Base-by-base conservation (phyloP, 1,140 invertebrate genomes). In the Polypedilum vanderplanki region DNA sequence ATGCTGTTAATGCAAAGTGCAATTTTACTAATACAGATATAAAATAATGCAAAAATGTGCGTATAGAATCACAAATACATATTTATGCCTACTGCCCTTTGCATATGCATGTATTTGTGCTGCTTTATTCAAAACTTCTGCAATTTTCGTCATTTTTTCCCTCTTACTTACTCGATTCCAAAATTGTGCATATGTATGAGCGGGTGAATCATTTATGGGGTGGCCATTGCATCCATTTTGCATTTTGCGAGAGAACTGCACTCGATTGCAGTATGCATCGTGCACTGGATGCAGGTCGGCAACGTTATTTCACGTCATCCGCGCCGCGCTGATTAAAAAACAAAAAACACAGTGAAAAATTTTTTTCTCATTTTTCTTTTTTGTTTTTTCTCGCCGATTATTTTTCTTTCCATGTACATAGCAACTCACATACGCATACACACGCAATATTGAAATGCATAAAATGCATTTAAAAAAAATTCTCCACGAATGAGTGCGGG, bases 251-350 rank as follows among this genome's bases (percentile, higher is more conserved):
- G 12, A 57, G 15, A 57, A 57, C 12, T 57, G 46, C 46, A 57
- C 46, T n/a, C 12, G n/a, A 57, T 8, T 70, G 65, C 65, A 70
- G 65, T 70, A 18, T 70, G 65, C 65, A 70, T 70, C 65, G 65
- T 70, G 65, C 65, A 70, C 65, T 70, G 65, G 65, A 70, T 70
- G 65, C 65, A 70, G 17, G 65, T 70, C 20, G 17, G 20, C 65
- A 22, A 33, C 1, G 24, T 33, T 33, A 33, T 70, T 10, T 18
- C 17, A n/a, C 65, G 20, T 57, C 46, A 57, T 57, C 24, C 46
- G 46, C 46, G 46, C 46, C 46, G 46, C 46, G 46, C 15, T 57
- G 46, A 57, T 57, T 57, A 57, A 57, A 57, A 57, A 57, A 57
- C 12, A 57, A 57, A 57, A 46, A 15, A 57, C 12, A n/a, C n/a